A percentile compares a stretch with the other conserved stretches of the same genome.
Evolutionary conservation across 2,113 vertebrate species (phyloP).

Genomic region (Nannospalax galili): DNA sequence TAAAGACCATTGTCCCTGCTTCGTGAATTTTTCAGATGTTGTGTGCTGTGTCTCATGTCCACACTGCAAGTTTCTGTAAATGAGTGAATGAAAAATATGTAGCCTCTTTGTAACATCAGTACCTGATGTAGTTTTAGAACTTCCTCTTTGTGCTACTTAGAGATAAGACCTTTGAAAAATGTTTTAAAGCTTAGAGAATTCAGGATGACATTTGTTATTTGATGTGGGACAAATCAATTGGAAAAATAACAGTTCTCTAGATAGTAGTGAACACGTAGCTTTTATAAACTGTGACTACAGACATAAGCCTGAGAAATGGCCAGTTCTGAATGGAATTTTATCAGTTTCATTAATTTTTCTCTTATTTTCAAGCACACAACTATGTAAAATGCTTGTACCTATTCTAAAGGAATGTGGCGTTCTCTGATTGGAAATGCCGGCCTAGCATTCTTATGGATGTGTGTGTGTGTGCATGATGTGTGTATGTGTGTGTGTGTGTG

Average conservation of each 20-base stretch:
- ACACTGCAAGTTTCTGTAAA: neutral
- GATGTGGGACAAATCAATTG: neutral
- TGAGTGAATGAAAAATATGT: neutral
- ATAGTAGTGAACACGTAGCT: neutral
- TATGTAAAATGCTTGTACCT: neutral
- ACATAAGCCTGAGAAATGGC: neutral
- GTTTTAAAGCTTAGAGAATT: neutral
- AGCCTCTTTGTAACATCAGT: neutral
- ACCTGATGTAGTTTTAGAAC: neutral
- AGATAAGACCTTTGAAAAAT: neutral
- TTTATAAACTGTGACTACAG: neutral
- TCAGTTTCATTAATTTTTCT: neutral
- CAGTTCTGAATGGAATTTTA: slow-evolving; percentile 25
- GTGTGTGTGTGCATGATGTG: neutral
- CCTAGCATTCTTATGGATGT: neutral
- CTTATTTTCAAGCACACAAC: neutral
- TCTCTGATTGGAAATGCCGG: neutral
- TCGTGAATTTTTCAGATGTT: neutral
- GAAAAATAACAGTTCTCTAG: neutral
- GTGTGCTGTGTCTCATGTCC: neutral
- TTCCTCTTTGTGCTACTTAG: neutral
- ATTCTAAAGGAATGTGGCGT: neutral
- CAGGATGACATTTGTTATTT: neutral
- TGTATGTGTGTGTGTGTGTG: neutral
- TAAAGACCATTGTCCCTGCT: neutral